These are phyloP conservation scores for Athene noctua DNA, from an alignment of 2,113 vertebrate species.

Conservation along the genomic window DNA sequence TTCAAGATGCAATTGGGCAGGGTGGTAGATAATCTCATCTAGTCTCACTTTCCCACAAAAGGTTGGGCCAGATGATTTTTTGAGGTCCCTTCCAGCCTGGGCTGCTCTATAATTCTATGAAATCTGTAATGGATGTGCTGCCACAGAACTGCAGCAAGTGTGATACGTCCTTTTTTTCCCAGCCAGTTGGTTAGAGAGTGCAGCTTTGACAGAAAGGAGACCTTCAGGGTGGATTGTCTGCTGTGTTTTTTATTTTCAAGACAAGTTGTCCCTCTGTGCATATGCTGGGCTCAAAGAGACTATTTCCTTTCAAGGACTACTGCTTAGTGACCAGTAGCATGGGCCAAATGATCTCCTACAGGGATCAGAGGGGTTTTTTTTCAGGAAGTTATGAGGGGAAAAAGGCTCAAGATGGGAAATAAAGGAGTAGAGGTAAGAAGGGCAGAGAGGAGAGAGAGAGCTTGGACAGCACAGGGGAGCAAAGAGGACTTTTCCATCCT, in stretches of 20 bases:
- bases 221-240: neutral
- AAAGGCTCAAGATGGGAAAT: neutral
- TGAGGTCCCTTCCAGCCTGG: neutral
- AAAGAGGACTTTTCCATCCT: neutral
- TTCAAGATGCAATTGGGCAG: neutral
- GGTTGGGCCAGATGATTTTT: neutral
- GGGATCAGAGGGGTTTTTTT: neutral
- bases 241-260: neutral
- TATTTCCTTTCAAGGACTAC: neutral
- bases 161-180: neutral
- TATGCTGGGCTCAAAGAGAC: neutral
- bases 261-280: neutral
- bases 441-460: neutral
- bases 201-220: neutral
- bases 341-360: neutral
- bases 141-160: neutral
- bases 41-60: neutral
- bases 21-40: neutral
- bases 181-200: neutral
- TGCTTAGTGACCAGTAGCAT: neutral
- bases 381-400: fast-evolving
- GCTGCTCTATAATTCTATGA: neutral
- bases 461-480: neutral
- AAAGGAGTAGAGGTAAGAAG: neutral
- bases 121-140: neutral